Percentiles rank a stretch among this genome's conserved stretches.
phyloP scores from a whole-genome alignment of 2,113 vertebrate species.

The Toxostoma redivivum region DNA sequence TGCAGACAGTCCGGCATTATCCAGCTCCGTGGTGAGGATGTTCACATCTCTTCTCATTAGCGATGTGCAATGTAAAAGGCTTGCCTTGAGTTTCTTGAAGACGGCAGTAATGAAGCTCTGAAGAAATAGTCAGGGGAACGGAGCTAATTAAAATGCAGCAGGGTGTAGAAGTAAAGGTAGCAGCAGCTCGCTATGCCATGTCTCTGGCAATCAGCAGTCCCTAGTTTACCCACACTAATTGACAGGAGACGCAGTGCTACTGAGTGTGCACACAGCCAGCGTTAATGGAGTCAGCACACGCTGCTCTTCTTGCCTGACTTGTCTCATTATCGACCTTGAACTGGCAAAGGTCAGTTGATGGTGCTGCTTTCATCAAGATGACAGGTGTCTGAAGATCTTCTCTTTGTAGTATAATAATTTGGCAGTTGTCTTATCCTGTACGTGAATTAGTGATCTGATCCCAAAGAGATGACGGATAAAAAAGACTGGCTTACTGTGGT shows the following conservation, averaged over 20 bases:
- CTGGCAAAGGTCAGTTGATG: slow-evolving; percentile 78
- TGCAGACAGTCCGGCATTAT: background rate
- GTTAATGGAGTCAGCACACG: slow-evolving; percentile 73
- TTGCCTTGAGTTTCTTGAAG: slow-evolving; percentile 68
- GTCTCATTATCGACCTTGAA: slow-evolving; percentile 85
- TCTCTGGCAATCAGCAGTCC: slow-evolving; percentile 79
- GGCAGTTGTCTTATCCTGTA: slow-evolving; percentile 78
- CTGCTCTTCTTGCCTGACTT: slow-evolving; percentile 77
- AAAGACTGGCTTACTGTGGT: background rate
- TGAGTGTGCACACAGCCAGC: slow-evolving; percentile 55
- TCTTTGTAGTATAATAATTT: slow-evolving; percentile 77
- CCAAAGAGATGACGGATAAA: slow-evolving; percentile 55
- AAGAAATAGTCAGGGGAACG: slow-evolving; percentile 74
- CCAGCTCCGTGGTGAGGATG: slow-evolving; percentile 33
- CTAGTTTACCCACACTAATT: slow-evolving; percentile 79
- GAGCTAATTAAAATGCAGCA: slow-evolving; percentile 87
- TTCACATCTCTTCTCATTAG: slow-evolving; percentile 71
- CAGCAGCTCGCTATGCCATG: slow-evolving; percentile 63
- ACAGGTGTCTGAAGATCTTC: slow-evolving; percentile 76
- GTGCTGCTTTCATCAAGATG: slow-evolving; percentile 75
- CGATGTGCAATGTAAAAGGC: slow-evolving; percentile 57
- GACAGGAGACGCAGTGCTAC: slow-evolving; percentile 76
- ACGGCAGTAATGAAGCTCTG: slow-evolving; percentile 73
- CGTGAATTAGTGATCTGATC: slow-evolving; percentile 75
- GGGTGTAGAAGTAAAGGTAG: slow-evolving; percentile 73